These are phyloP conservation scores for Drosophila neocordata DNA, from an alignment of 1,140 invertebrate genomes.

Conservation along the genomic window DNA sequence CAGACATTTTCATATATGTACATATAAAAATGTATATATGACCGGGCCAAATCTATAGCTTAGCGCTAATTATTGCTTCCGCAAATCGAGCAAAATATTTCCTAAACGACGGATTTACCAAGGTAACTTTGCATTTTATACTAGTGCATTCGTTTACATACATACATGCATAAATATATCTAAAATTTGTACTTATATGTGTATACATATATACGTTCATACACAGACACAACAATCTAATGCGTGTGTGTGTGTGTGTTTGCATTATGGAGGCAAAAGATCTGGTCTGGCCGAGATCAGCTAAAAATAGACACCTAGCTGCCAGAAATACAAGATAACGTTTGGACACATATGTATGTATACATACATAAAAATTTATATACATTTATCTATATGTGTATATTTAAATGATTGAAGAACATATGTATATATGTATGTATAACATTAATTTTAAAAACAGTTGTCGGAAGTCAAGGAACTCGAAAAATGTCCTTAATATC, in stretches of 20 bases:
- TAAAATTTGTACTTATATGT: slow-evolving; percentile 20
- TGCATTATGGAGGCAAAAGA: slow-evolving; percentile 61
- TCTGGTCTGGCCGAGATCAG: slow-evolving; percentile 44
- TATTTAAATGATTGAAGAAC: slow-evolving; percentile 17
- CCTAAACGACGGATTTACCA: no score
- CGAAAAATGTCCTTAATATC: slow-evolving; percentile 22
- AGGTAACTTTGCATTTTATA: no score
- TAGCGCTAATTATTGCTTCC: no score
- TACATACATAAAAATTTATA: slow-evolving; percentile 48
- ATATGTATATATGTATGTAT: slow-evolving; percentile 20
- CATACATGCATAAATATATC: not conserved
- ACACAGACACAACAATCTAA: slow-evolving; percentile 19
- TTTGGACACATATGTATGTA: slow-evolving; percentile 39
- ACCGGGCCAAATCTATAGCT: no score
- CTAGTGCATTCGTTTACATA: not conserved
- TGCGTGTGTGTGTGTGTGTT: slow-evolving; percentile 23
- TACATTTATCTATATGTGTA: slow-evolving; percentile 32
- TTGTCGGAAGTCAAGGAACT: slow-evolving; percentile 13
- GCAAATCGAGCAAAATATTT: no score
- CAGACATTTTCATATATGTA: slow-evolving; percentile 17
- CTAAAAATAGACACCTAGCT: slow-evolving; percentile 75
- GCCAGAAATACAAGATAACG: slow-evolving; percentile 60
- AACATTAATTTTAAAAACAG: slow-evolving; percentile 16
- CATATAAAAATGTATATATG: not conserved
- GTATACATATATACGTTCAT: slow-evolving; percentile 33